Evolutionary conservation across 1,140 invertebrate genomes (phyloP), one percentile per base, ranked within the genome.

Genomic region (Anagrus nilaparvatae): DNA sequence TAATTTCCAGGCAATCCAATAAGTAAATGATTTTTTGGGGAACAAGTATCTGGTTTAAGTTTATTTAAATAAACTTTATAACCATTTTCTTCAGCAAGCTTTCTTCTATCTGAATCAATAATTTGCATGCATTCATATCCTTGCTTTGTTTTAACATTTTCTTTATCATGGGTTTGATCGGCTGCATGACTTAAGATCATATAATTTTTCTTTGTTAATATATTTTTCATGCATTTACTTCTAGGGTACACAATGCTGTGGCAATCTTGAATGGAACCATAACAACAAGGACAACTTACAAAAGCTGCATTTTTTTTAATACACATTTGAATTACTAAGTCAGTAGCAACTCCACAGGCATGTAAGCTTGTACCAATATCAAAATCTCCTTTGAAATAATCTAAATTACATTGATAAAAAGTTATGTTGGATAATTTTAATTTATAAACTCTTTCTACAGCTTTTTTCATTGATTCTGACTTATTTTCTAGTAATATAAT

Each of bases 211-310:
- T 65, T 64, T 2, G 83, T 49, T 20, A 61, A 53, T 4, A 61
- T 48, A 12, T 65, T 35, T 8, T 55, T 61, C 44, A 81, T 81
- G 36, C 61, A 52, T 21, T 60, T 49, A 63, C 84, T 86, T 46
- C 82, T 64, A 1, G 80, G 82, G 67, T 95, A 93, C 1, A 67
- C 62, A 13, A 86, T 60, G 56, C 81, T 75, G 63, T 88, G 67
- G 53, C 80, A 74, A 52, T 74, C 74, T 51, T 84, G 79, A 28
- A 96, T 72, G 3, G 81, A 81, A 4, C 93, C 93, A 65, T 97
- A 97, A 60, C 92, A 97, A 61, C 94, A 97, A 2, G 92, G 92
- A 63, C 88, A 94, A 40, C 87, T 75, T 4, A 94, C 82, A 73
- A 97, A 94, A 42, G 79, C 72, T 1, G 91, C 90, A 35, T 74